A percentile compares a stretch with the other conserved stretches of the same genome.
phyloP scores from a whole-genome alignment of 2,797 vertebrate genomes.

The Hylomyscus alleni region DNA sequence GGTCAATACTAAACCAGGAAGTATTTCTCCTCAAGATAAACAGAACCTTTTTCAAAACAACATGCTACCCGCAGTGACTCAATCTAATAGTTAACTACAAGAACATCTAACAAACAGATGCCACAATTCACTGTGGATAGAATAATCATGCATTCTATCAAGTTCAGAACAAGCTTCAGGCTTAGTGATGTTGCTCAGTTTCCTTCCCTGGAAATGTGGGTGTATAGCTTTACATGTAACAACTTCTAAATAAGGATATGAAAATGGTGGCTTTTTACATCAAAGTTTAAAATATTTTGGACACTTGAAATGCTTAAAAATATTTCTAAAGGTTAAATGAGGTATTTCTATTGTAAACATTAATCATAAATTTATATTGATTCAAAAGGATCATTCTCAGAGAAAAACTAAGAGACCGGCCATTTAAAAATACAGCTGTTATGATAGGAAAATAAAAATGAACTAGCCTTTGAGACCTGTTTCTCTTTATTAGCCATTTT shows the following conservation, averaged over 20 bases:
- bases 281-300: background rate
- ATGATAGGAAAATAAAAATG: background rate
- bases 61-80: background rate
- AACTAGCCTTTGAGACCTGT: background rate
- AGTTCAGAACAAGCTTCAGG: no score
- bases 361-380: background rate
- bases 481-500: background rate
- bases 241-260: background rate
- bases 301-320: background rate
- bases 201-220: background rate
- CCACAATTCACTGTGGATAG: background rate
- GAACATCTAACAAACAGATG: background rate
- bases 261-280: background rate
- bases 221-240: background rate
- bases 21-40: background rate
- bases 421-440: background rate
- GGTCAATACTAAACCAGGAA: slow-evolving; percentile 1
- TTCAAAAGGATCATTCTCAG: background rate
- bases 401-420: background rate
- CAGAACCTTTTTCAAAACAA: slow-evolving; percentile 36
- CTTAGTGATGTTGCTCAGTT: background rate
- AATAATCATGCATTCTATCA: background rate
- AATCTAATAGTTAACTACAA: background rate
- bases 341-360: background rate
- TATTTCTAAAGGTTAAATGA: background rate